Conservation (phyloP, 2,888 invertebrate genomes). For the Acrobasis consociella region DNA sequence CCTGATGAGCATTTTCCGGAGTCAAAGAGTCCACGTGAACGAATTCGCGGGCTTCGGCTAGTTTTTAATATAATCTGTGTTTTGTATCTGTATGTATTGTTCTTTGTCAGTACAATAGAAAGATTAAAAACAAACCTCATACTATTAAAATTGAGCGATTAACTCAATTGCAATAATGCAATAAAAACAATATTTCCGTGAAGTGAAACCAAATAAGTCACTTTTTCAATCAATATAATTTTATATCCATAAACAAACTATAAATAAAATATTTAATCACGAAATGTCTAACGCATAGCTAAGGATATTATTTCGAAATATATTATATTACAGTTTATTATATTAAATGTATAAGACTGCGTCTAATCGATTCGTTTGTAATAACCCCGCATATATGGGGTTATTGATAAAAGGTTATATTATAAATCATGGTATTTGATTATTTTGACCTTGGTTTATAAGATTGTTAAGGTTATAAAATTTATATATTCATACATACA, state of each 20-base stretch:
- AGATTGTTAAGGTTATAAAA: no score
- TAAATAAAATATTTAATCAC: slow-evolving; percentile 6
- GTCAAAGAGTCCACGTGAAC: no score
- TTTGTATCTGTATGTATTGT: no score
- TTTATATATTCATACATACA: no score
- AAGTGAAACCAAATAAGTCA: neutral
- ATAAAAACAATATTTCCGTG: neutral
- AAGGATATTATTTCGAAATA: neutral
- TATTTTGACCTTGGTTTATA: no score
- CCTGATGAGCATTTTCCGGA: no score
- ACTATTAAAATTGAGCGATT: no score
- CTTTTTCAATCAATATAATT: neutral
- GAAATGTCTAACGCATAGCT: neutral
- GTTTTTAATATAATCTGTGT: no score
- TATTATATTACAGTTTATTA: neutral
- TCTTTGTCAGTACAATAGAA: no score
- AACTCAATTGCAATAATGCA: neutral
- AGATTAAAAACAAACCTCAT: no score
- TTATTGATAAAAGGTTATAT: slow-evolving; percentile 1
- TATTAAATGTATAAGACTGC: slow-evolving; percentile 5
- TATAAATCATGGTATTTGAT: neutral
- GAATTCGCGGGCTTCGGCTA: no score
- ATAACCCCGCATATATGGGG: slow-evolving; percentile 8
- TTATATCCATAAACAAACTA: neutral
- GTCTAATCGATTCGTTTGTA: slow-evolving; percentile 10